A percentile compares a stretch with the other conserved stretches of the same genome.
phyloP scores from a whole-genome alignment of 2,888 invertebrate species.

The Lycia hirtaria region DNA sequence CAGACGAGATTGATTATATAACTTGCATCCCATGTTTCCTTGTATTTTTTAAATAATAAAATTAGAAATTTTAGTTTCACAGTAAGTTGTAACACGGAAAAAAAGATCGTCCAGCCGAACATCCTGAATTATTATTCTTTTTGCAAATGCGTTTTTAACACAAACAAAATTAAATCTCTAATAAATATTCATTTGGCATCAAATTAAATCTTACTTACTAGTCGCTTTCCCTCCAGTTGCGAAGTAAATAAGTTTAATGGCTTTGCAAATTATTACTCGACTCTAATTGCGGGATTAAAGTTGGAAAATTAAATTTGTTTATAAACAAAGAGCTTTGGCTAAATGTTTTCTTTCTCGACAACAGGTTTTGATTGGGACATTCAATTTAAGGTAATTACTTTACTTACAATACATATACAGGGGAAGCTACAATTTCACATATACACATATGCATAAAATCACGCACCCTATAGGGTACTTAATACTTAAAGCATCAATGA shows the following conservation, averaged over 20 bases:
- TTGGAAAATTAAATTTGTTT: conserved; percentile 26
- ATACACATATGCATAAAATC: too few relatives aligned
- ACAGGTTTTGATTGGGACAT: not conserved
- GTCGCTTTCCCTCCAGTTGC: conserved; percentile 1
- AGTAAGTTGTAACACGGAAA: too few relatives aligned
- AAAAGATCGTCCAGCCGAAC: too few relatives aligned
- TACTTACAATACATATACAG: not conserved
- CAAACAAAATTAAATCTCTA: not conserved
- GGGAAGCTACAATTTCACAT: too few relatives aligned
- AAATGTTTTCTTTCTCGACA: conserved; percentile 2
- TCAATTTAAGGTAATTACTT: not conserved
- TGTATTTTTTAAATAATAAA: too few relatives aligned
- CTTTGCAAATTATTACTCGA: conserved; percentile 27
- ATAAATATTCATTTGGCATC: not conserved
- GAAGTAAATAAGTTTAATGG: conserved; percentile 28
- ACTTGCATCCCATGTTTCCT: too few relatives aligned
- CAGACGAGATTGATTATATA: too few relatives aligned
- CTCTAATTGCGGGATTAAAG: conserved; percentile 27
- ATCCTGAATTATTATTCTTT: too few relatives aligned
- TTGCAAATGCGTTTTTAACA: too few relatives aligned
- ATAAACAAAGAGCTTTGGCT: conserved; percentile 11
- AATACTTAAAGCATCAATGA: too few relatives aligned
- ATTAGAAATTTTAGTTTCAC: too few relatives aligned
- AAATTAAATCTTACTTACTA: conserved; percentile 2
- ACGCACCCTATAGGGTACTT: too few relatives aligned